These are phyloP conservation scores for Anguilla anguilla DNA, from an alignment of 2,797 vertebrate species.

Conservation along the genomic window DNA sequence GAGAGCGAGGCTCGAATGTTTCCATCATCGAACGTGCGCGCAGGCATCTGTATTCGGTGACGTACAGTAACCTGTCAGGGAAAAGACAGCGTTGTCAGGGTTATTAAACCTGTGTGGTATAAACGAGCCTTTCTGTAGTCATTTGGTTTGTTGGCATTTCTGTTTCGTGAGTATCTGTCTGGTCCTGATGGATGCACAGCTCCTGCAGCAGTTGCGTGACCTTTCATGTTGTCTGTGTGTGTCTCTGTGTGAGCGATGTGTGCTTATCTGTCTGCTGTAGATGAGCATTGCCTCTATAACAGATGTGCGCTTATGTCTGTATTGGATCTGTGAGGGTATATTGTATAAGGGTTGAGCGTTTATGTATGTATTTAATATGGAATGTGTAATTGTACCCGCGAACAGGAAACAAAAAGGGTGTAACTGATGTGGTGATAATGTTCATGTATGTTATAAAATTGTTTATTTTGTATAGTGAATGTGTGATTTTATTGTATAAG, in stretches of 20 bases:
- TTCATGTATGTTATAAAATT: not conserved
- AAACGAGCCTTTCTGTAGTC: not conserved
- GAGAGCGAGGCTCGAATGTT: constrained; percentile 17
- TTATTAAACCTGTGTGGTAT: not conserved
- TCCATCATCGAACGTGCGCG: not conserved
- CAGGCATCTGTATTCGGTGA: not conserved
- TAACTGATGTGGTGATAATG: not conserved
- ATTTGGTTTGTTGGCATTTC: constrained; percentile 6
- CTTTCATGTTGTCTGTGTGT: constrained; percentile 33
- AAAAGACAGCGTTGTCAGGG: not conserved
- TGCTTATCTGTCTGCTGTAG: constrained; percentile 26
- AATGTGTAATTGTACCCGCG: constrained; percentile 39
- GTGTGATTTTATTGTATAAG: constrained; percentile 46
- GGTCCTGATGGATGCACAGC: constrained; percentile 4
- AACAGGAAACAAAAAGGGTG: constrained; percentile 50
- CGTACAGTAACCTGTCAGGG: not conserved
- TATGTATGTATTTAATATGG: constrained; percentile 4
- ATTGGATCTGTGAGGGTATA: constrained; percentile 30
- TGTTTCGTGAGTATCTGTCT: constrained; percentile 35
- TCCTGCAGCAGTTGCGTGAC: not conserved
- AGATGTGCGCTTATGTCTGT: constrained; percentile 16
- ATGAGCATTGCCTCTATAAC: constrained; percentile 4
- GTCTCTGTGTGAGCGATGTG: constrained; percentile 17
- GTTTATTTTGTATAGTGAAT: not conserved
- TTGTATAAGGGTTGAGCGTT: constrained; percentile 57